phyloP scores from a whole-genome alignment of 2,888 invertebrate genomes.

The Lottia scabra region DNA sequence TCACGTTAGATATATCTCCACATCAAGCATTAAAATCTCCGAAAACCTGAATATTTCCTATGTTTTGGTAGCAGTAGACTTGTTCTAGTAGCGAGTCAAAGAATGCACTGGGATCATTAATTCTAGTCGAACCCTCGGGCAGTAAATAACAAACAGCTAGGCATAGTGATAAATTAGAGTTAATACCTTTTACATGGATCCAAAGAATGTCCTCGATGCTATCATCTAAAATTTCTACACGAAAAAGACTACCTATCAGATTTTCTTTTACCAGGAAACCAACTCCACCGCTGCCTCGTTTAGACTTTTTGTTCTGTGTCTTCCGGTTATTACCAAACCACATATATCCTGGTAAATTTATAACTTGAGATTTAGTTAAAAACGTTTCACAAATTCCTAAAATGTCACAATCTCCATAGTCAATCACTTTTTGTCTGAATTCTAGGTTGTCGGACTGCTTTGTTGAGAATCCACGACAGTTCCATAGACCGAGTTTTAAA shows the following conservation, averaged over 20 bases:
- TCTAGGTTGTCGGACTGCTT: neutral
- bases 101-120: neutral
- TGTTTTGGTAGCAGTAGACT: slow-evolving; percentile 19
- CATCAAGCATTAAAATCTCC: slow-evolving; percentile 18
- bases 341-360: slow-evolving; percentile 2
- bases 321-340: slow-evolving; percentile 6
- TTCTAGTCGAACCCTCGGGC: slow-evolving; percentile 1
- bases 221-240: neutral
- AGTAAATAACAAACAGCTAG: slow-evolving; percentile 11
- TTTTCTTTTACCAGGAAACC: neutral
- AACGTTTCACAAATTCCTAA: slow-evolving; percentile 11
- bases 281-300: slow-evolving; percentile 9
- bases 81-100: slow-evolving; percentile 9
- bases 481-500: too few relatives aligned
- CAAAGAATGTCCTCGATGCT: neutral
- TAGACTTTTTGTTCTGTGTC: neutral
- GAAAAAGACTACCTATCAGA: neutral
- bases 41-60: slow-evolving; percentile 9
- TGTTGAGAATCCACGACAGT: too few relatives aligned
- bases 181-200: too few relatives aligned
- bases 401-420: neutral
- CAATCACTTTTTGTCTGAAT: neutral
- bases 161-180: neutral
- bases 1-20: slow-evolving; percentile 7
- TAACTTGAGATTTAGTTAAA: slow-evolving; percentile 1